These are phyloP conservation scores for Omphaloscelis lunosa DNA, from an alignment of 2,888 invertebrate genomes.

Conservation along the genomic window DNA sequence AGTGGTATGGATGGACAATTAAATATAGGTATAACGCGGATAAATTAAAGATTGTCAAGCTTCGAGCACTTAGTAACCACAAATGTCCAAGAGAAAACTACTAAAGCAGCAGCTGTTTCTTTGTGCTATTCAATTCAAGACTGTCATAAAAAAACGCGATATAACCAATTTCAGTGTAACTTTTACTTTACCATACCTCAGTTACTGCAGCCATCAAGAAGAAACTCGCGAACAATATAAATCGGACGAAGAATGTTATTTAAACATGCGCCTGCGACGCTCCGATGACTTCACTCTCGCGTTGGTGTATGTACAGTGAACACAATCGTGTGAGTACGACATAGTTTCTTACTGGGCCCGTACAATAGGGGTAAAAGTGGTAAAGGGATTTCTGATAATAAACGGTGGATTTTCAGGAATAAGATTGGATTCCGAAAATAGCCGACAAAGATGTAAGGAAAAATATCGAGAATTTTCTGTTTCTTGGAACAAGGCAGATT, in stretches of 20 bases:
- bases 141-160: conserved; percentile 18
- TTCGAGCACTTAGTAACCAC: neutral
- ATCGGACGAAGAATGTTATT: conserved; percentile 65
- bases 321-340: conserved; percentile 29
- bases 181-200: conserved; percentile 43
- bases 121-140: neutral
- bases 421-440: neutral
- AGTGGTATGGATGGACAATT: neutral
- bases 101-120: neutral
- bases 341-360: conserved; percentile 7
- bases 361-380: neutral
- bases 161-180: conserved; percentile 24
- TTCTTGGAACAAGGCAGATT: neutral
- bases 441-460: neutral
- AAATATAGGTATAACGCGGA: neutral
- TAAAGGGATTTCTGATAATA: neutral
- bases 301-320: conserved; percentile 34
- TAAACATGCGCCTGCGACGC: conserved; percentile 60
- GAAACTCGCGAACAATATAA: conserved; percentile 58
- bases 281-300: conserved; percentile 63
- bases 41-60: neutral
- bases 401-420: neutral
- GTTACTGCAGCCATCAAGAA: conserved; percentile 34
- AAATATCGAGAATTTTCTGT: neutral
- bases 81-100: conserved; percentile 8